Percentiles rank a stretch among this genome's conserved stretches.
These are phyloP conservation scores for Julus scandinavius DNA, from an alignment of 2,888 invertebrate genomes.

Conservation along the genomic window DNA sequence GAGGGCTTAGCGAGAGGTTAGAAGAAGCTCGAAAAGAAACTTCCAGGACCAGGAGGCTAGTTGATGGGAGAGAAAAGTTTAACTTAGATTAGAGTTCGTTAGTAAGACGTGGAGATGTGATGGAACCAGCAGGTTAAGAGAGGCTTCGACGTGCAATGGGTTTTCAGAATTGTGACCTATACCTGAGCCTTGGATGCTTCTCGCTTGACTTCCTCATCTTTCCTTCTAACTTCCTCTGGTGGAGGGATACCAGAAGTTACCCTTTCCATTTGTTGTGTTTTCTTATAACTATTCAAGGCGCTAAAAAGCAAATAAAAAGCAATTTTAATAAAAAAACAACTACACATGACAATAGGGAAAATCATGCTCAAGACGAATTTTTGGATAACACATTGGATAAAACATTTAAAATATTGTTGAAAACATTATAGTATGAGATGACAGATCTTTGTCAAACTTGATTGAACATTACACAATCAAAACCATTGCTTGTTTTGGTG, in stretches of 20 bases:
- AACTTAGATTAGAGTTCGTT: conserved; percentile 50
- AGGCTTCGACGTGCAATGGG: neutral
- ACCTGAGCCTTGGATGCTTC: conserved; percentile 59
- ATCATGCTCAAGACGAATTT: no score
- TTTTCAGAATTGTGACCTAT: neutral
- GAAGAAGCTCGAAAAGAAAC: conserved; percentile 63
- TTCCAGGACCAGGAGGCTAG: conserved; percentile 61
- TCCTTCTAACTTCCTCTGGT: conserved; percentile 59
- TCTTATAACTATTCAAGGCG: conserved; percentile 56
- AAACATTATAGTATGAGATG: no score
- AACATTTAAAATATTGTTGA: no score
- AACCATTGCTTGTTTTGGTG: no score
- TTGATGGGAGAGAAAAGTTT: conserved; percentile 54
- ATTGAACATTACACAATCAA: no score
- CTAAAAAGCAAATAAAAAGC: conserved; percentile 51
- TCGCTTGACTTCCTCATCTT: conserved; percentile 58
- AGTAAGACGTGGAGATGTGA: neutral
- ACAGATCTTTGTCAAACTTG: no score
- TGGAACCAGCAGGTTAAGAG: neutral
- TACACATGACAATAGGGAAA: no score
- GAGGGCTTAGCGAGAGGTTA: conserved; percentile 58
- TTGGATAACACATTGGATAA: no score
- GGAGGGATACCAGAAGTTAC: conserved; percentile 59
- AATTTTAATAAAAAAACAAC: neutral
- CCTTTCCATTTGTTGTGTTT: conserved; percentile 57